Evolutionary conservation across 2,113 vertebrate genomes (phyloP).

Genomic region (Cheirogaleus medius): DNA sequence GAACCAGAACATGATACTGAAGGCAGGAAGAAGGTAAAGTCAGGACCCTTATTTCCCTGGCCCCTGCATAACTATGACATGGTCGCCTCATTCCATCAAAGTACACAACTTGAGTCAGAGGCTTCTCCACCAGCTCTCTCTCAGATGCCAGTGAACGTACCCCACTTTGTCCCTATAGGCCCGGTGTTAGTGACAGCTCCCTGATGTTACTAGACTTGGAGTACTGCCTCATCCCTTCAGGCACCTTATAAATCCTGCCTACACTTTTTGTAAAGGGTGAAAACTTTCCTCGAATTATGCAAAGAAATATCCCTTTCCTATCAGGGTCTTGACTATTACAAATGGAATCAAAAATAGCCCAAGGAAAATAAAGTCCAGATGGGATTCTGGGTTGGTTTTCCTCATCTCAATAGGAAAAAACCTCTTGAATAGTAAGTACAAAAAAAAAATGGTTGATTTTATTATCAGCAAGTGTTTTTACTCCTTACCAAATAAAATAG

Average conservation of each 20-base stretch:
- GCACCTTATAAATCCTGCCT: background rate
- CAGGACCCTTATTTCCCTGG: background rate
- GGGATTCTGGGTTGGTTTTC: background rate
- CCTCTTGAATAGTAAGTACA: background rate
- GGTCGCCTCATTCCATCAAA: background rate
- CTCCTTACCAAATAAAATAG: background rate
- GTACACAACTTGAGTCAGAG: background rate
- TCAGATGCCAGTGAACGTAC: too few species aligned
- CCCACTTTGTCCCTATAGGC: background rate
- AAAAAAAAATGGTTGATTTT: background rate
- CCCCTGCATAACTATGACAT: background rate
- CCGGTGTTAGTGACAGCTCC: accelerated
- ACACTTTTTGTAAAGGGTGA: background rate
- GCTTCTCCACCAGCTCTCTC: background rate
- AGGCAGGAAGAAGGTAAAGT: background rate
- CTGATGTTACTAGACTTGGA: background rate
- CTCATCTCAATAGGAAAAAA: background rate
- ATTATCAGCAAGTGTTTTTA: background rate
- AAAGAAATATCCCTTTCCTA: background rate
- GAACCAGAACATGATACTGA: background rate
- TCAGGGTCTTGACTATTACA: background rate
- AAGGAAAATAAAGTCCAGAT: background rate
- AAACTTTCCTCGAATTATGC: background rate
- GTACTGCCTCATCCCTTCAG: background rate
- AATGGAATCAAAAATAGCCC: background rate